Evolutionary conservation across 2,113 vertebrate species (phyloP).

Genomic region (Henicopernis longicauda): DNA sequence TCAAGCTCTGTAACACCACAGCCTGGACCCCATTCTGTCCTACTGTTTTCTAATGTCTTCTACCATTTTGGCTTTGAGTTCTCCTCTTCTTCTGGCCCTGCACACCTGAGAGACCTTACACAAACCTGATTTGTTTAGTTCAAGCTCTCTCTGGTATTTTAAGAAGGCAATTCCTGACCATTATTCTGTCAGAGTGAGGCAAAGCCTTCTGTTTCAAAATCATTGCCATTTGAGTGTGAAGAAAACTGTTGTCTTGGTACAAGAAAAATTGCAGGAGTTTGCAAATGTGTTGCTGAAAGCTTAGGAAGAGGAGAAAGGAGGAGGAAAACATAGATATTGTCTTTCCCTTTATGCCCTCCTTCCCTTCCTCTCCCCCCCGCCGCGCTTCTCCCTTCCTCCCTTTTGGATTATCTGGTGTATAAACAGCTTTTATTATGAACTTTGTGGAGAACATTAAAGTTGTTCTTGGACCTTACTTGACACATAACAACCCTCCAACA

Average conservation of each 20-base stretch:
- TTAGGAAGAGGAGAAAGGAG: neutral
- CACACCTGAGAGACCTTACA: neutral
- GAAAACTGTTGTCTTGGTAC: neutral
- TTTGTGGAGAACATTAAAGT: neutral
- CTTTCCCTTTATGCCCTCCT: neutral
- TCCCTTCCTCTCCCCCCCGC: neutral
- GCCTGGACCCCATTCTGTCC: neutral
- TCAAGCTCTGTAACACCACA: neutral
- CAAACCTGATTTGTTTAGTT: neutral
- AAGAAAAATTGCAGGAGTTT: neutral
- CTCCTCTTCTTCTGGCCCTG: neutral
- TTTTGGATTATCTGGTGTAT: neutral
- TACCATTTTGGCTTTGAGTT: neutral
- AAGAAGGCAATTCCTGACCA: neutral
- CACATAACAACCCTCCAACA: neutral
- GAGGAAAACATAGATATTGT: neutral
- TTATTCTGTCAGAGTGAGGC: neutral
- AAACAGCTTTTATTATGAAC: neutral
- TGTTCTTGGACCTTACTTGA: neutral
- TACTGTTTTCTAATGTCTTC: neutral
- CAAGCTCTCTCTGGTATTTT: neutral
- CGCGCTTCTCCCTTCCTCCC: neutral
- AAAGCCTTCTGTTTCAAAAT: neutral
- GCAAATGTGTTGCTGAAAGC: neutral
- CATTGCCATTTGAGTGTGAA: neutral